Percentiles rank a stretch among this genome's conserved stretches.
Conservation (phyloP, 2,888 invertebrate genomes). For the Zootermopsis nevadensis region DNA sequence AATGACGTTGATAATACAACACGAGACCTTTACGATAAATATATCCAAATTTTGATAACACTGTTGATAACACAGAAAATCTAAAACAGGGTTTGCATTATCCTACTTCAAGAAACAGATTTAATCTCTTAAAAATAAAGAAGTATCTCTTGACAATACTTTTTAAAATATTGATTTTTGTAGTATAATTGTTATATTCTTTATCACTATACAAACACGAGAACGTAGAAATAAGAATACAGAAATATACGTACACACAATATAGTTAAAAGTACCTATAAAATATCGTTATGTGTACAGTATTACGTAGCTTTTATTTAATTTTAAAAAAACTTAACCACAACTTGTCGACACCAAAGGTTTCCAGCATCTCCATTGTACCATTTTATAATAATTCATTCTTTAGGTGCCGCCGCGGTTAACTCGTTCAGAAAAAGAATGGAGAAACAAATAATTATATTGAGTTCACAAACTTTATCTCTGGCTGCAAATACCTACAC, state of each 20-base stretch:
- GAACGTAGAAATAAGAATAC: neutral
- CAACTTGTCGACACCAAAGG: neutral
- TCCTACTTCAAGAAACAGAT: neutral
- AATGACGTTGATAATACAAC: neutral
- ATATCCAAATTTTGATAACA: neutral
- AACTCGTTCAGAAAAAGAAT: no score
- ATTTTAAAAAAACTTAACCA: neutral
- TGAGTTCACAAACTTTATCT: no score
- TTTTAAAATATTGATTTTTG: constrained; percentile 21
- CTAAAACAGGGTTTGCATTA: constrained; percentile 30
- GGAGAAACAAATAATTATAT: no score
- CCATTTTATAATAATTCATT: no score
- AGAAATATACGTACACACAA: constrained; percentile 7
- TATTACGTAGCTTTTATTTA: neutral
- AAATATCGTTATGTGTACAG: neutral
- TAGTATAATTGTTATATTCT: neutral
- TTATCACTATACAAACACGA: neutral
- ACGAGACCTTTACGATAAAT: neutral
- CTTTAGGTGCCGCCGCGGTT: no score
- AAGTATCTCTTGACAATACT: neutral
- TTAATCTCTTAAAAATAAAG: constrained; percentile 29
- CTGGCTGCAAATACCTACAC: no score
- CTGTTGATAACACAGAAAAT: neutral
- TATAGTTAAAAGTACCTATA: neutral
- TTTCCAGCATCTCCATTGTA: no score